Conservation (phyloP, 2,888 invertebrate genomes). For the Spisula subtruncata region DNA sequence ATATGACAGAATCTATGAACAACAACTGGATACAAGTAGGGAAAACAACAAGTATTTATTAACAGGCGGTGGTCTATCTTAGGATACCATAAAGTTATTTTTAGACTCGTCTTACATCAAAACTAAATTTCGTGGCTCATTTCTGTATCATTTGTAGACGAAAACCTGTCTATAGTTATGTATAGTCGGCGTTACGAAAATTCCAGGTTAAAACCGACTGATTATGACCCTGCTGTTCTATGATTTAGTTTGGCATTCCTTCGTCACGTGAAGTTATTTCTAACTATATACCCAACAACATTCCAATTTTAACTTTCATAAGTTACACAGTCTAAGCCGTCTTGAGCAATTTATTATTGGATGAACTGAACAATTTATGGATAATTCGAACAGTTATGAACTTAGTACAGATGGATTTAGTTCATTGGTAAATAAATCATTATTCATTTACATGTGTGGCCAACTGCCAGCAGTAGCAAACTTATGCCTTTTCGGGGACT, state of each 20-base stretch:
- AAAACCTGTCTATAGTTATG: not conserved
- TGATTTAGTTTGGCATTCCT: slow-evolving; percentile 25
- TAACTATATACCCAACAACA: not conserved
- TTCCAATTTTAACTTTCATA: not conserved
- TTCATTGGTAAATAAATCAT: too few relatives aligned
- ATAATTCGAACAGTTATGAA: too few relatives aligned
- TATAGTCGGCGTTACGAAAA: slow-evolving; percentile 17
- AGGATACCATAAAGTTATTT: not conserved
- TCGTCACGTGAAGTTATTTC: not conserved
- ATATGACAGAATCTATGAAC: not conserved
- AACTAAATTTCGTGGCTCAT: not conserved
- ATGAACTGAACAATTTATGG: too few relatives aligned
- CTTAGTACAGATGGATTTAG: too few relatives aligned
- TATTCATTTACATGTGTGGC: too few relatives aligned
- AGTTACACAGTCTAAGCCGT: not conserved
- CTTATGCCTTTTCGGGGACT: too few relatives aligned
- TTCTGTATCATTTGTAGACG: slow-evolving; percentile 15
- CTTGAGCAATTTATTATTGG: too few relatives aligned
- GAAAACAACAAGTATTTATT: not conserved
- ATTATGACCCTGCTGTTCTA: slow-evolving; percentile 29
- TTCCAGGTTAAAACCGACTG: slow-evolving; percentile 31
- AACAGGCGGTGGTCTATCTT: not conserved
- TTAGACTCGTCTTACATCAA: not conserved
- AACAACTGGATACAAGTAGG: not conserved
- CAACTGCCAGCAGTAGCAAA: too few relatives aligned